Evolutionary conservation across 2,888 invertebrate species (phyloP).

Genomic region (Elegia similella): DNA sequence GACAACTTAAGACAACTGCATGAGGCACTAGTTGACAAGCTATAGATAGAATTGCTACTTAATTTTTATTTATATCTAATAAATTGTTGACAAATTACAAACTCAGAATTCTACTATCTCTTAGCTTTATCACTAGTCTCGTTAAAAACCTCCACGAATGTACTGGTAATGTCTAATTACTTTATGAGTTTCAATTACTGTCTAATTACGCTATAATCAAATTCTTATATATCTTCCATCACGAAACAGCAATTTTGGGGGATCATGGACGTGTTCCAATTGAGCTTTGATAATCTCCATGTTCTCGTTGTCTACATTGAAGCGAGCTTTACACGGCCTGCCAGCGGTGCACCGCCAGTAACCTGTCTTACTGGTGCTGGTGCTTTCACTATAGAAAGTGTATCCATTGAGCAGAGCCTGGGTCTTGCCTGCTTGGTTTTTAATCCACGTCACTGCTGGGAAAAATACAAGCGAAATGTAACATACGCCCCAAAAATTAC

Average conservation of each 20-base stretch:
- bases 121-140: too few relatives aligned
- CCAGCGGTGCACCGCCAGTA: slow-evolving; percentile 7
- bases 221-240: not conserved
- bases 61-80: too few relatives aligned
- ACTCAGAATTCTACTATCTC: too few relatives aligned
- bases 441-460: not conserved
- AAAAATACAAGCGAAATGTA: not conserved
- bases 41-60: too few relatives aligned
- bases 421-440: not conserved
- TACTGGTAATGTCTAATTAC: not conserved
- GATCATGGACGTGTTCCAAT: not conserved
- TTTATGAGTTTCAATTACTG: not conserved
- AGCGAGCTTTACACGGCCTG: not conserved
- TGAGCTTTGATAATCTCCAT: not conserved
- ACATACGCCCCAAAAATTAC: not conserved
- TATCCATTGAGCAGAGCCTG: slow-evolving; percentile 1
- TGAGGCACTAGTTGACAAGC: too few relatives aligned
- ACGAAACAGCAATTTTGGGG: not conserved
- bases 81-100: too few relatives aligned
- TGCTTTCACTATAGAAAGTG: not conserved
- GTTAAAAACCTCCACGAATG: not conserved
- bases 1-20: not conserved
- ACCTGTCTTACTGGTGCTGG: not conserved
- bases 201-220: not conserved
- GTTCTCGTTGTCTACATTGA: not conserved